A percentile compares a stretch with the other conserved stretches of the same genome.
Evolutionary conservation across 2,113 vertebrate genomes (phyloP).

Genomic region (Romanogobio albipinnatus): DNA sequence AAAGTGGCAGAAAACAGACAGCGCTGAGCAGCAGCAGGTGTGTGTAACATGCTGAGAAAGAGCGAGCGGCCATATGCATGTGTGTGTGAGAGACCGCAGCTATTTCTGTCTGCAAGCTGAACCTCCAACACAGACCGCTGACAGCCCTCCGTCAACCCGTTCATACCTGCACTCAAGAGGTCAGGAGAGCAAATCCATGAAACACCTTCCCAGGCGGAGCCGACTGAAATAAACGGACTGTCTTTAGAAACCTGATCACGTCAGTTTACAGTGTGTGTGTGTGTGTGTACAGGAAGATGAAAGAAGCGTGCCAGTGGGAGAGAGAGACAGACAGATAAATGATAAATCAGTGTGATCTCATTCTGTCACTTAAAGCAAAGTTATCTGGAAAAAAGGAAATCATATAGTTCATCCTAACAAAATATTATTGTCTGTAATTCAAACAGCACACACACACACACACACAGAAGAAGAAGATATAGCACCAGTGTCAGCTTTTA

Average conservation of each 20-base stretch:
- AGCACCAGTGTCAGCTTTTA: background rate
- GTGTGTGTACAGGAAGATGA: background rate
- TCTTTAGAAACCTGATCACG: background rate
- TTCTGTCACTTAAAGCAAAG: conserved; percentile 28
- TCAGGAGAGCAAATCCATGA: background rate
- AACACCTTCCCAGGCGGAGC: background rate
- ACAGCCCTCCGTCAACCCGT: background rate
- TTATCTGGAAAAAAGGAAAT: conserved; percentile 12
- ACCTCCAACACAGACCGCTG: background rate
- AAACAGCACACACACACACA: background rate
- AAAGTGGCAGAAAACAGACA: background rate
- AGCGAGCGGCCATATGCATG: too few relatives aligned
- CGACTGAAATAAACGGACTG: background rate
- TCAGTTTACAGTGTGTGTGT: background rate
- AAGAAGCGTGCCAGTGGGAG: background rate
- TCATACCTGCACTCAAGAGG: background rate
- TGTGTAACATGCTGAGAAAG: background rate
- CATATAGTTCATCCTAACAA: background rate
- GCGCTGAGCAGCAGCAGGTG: background rate
- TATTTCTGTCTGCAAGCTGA: background rate
- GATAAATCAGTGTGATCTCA: conserved; percentile 30
- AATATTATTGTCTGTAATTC: conserved; percentile 4
- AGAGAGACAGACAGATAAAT: conserved; percentile 12
- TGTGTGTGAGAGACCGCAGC: background rate
- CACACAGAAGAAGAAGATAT: background rate